Evolutionary conservation across 2,113 vertebrate species (phyloP), one percentile per base, ranked within the genome.

Genomic region (Xyrauchen texanus): DNA sequence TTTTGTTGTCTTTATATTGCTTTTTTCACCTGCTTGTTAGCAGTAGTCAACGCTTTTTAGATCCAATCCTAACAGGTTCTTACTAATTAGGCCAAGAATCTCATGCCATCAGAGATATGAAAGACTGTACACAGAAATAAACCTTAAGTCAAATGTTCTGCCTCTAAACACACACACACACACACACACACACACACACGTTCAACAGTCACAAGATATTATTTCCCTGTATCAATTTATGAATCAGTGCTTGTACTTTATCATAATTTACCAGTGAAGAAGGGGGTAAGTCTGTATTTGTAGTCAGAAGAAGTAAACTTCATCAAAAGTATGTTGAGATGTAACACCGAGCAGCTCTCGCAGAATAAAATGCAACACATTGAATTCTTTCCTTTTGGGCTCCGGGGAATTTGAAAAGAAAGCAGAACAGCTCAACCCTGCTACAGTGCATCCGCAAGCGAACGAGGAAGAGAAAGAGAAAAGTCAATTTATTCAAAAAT

Each of bases 401-500:
- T 94, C 94, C 87, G 90, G 94, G 95, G 94, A 94, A 94, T 95
- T 91, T 91, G 88, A 87, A 93, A 89, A 93, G 93, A 91, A 92
- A 93, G 91, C 92, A 93, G 92, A 94, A 92, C 81, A 83, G 21
- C 73, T 67, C 64, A 60, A 74, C 93, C 92, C 92, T 87, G 86
- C 92, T 87, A 90, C 90, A 88, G 91, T 89, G 93, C 93, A 93
- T 93, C 92, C 90, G 92, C 95, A 93, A 94, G 94, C 93, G 93
- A 94, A 47, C 9, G n/a, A 63, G 58, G 47, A 46, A 63, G 3
- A 68, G 15, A 61, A 42, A 61, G 60, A 95, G 76, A 95, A 95
- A 92, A 93, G 89, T 93, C 94, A 95, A 95, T 95, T 93, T 95
- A 96, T 96, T 96, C 94, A 96, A 95, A 96, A 96, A 96, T 96